Conservation (phyloP, 2,113 vertebrate genomes). For the Oreochromis tanganicae region DNA sequence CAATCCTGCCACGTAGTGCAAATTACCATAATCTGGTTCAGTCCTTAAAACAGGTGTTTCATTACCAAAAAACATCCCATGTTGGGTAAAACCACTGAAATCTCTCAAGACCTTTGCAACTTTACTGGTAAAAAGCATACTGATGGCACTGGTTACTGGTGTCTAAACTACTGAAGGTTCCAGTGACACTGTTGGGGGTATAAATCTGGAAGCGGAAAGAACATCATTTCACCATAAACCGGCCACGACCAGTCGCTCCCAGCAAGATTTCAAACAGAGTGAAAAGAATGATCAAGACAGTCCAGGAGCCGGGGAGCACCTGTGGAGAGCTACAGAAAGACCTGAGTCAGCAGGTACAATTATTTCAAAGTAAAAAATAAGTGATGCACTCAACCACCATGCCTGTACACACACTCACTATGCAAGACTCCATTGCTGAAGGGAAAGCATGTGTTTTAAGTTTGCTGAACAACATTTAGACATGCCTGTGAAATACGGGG, state of each 20-base stretch:
- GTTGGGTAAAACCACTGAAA: neutral
- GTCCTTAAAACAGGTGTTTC: neutral
- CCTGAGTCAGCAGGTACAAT: neutral
- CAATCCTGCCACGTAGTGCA: neutral
- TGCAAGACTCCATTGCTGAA: neutral
- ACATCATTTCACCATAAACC: fast-evolving
- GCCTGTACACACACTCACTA: neutral
- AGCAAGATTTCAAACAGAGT: neutral
- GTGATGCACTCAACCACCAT: neutral
- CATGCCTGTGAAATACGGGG: neutral
- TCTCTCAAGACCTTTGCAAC: neutral
- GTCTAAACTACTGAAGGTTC: neutral
- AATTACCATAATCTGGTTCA: neutral
- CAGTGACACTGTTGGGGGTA: neutral
- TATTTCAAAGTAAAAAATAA: neutral
- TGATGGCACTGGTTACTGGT: neutral
- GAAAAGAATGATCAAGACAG: neutral
- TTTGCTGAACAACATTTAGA: neutral
- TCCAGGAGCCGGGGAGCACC: neutral
- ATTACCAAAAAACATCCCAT: neutral
- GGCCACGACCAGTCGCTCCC: neutral
- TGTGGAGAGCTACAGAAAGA: neutral
- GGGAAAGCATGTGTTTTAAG: neutral
- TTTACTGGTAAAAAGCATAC: neutral
- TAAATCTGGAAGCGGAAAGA: neutral